Evolutionary conservation across 2,113 vertebrate species (phyloP), one percentile per base, ranked within the genome.

Genomic region (Pomatorhinus ruficollis): DNA sequence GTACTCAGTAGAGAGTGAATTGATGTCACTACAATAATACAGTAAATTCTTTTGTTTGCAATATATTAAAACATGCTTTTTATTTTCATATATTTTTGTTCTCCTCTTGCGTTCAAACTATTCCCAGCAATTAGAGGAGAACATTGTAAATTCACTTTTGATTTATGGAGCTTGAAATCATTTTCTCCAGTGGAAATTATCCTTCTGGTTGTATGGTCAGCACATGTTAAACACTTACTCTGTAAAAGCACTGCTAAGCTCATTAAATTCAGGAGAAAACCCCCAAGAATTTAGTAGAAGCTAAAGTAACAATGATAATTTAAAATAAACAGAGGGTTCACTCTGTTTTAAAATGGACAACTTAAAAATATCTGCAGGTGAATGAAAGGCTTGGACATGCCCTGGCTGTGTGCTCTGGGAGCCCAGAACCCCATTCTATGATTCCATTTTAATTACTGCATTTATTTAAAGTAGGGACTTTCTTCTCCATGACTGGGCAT

Each of bases 221-320:
- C 90, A 97, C 66, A 83, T 92, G 70, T 96, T 95, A 88, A 94
- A 90, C 77, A 76, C 72, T 82, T 78, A 71, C 61, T 81, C 70
- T 93, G 37, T 89, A 89, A 96, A 95, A 92, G 44, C 60, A 47
- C 60, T 89, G 54, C 74, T 78, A 75, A 92, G n/a, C 66, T 93
- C 45, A 52, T 64, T 89, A 75, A 94, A 82, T 45, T 68, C 44
- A 54, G 65, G 83, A 84, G 54, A 83, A 90, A 70, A 39, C 10
- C 5, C 6, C 40, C 15, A 74, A 84, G 84, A 69, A 81, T 81
- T 79, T 72, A 39, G 65, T 74, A 91, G 68, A 68, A 69, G 22
- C 8, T 83, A 13, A 95, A 79, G 57, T 37, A 83, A 65, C 63
- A 92, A 90, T 75, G 57, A 71, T 61, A 78, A 30, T 93, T 94